Percentiles rank a stretch among this genome's conserved stretches.
Conservation (phyloP, 2,113 vertebrate species). For the Heptranchias perlo region DNA sequence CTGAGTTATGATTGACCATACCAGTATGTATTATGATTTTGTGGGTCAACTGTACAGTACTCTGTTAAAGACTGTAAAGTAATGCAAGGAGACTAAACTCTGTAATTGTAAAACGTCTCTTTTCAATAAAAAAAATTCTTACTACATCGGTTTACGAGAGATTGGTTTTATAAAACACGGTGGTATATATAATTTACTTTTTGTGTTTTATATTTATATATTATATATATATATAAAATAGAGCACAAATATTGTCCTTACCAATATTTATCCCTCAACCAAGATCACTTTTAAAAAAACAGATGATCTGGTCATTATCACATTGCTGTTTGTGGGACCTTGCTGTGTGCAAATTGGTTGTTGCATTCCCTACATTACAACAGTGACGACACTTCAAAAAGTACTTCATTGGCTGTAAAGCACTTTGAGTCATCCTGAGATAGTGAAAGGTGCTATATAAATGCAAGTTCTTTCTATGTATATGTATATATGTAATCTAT, state of each 20-base stretch:
- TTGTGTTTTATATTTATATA: too few relatives aligned
- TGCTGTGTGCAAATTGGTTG: too few relatives aligned
- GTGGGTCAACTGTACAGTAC: slow-evolving; percentile 84
- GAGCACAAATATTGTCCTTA: background rate
- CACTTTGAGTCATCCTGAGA: too few relatives aligned
- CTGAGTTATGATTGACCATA: slow-evolving; percentile 63
- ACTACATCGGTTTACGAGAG: slow-evolving; percentile 41
- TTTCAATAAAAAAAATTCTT: slow-evolving; percentile 87
- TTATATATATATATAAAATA: too few relatives aligned
- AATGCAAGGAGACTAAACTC: slow-evolving; percentile 61
- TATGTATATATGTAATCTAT: background rate
- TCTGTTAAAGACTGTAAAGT: slow-evolving; percentile 70
- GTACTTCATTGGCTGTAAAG: too few relatives aligned
- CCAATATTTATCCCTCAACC: background rate
- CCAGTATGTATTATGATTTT: slow-evolving; percentile 61
- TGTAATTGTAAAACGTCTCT: slow-evolving; percentile 76
- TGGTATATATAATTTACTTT: background rate
- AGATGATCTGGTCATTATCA: background rate
- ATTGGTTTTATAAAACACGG: background rate
- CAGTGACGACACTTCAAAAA: too few relatives aligned
- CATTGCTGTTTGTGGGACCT: background rate
- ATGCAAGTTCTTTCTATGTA: background rate
- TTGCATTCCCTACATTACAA: too few relatives aligned
- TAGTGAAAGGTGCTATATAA: too few relatives aligned
- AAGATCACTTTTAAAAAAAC: background rate